Base-by-base conservation (phyloP, 2,888 invertebrate genomes). In the Dugesia japonica region DNA sequence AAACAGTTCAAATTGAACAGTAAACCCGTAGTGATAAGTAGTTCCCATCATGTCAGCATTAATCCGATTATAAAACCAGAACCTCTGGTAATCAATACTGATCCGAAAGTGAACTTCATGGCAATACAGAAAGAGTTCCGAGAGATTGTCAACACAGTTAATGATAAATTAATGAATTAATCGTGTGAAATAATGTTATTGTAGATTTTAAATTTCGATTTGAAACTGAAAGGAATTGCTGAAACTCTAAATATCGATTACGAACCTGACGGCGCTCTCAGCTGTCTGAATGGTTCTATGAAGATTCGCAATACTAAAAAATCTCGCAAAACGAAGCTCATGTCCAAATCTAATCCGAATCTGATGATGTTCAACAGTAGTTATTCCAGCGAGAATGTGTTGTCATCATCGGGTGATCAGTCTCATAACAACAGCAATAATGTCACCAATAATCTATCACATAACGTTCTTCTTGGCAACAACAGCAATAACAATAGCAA, bases 1-100 rank as follows among this genome's bases (percentile, higher is more conserved):
- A 73, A 73, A 33, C 56, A 56, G 56, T 56, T 56, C 23, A 56
- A 56, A n/a, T 23, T 56, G 20, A 56, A 56, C 23, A 56, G n/a
- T n/a, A 56, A 56, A 20, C n/a, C 56, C 23, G 7, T 31, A 4
- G 7, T 31, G 31, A 31, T 13, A 31, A 31, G 7, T 4, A 31
- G 13, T 7, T 31, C 31, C 31, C n/a, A n/a, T n/a, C n/a, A n/a
- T n/a, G n/a, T n/a, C n/a, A n/a, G n/a, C n/a, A n/a, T n/a, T n/a
- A 13, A 31, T 4, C 56, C 56, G 7, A 23, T n/a, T 4, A 56
- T n/a, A 20, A 56, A 56, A n/a, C 17, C 56, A n/a, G 56, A 56
- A 13, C 56, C 56, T 1, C 9, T 56, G n/a, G 56, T 56, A 7
- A 20, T 23, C 23, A n/a, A n/a, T 23, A 56, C n/a, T n/a, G 56